Evolutionary conservation across 1,140 invertebrate genomes (phyloP).

Genomic region (Stegodyphus mimosarum): DNA sequence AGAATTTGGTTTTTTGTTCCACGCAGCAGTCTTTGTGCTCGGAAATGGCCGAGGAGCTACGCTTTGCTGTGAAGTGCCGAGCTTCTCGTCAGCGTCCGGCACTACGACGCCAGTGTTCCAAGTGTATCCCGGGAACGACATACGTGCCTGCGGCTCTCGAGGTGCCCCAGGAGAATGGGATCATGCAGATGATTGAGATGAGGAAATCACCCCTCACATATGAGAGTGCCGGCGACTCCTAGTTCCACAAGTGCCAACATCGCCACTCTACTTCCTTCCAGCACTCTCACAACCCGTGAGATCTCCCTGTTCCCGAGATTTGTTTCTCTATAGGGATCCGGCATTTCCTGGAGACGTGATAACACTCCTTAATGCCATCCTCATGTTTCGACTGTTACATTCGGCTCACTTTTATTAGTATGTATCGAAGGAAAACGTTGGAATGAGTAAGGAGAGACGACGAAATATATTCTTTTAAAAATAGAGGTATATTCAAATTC

Average conservation of each 20-base stretch:
- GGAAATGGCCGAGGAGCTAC: slow-evolving; percentile 93
- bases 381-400: too few species aligned
- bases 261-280: slow-evolving; percentile 39
- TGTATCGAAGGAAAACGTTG: too few species aligned
- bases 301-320: too few species aligned
- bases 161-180: slow-evolving; percentile 73
- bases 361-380: too few species aligned
- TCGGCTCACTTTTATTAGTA: too few species aligned
- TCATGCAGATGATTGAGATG: slow-evolving; percentile 74
- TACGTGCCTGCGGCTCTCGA: slow-evolving; percentile 77
- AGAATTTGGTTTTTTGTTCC: slow-evolving; percentile 62
- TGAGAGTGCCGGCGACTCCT: slow-evolving; percentile 66
- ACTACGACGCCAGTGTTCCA: slow-evolving; percentile 77
- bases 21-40: slow-evolving; percentile 88
- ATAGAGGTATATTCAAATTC: too few species aligned
- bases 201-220: slow-evolving; percentile 74
- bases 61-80: slow-evolving; percentile 89
- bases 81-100: slow-evolving; percentile 83
- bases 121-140: slow-evolving; percentile 76
- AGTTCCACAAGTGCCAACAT: slow-evolving; percentile 58
- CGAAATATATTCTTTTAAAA: too few species aligned
- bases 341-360: too few species aligned
- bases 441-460: too few species aligned
- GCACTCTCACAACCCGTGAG: background rate
- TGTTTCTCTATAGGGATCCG: too few species aligned